phyloP scores from a whole-genome alignment of 2,797 vertebrate species.

The Semotilus atromaculatus region DNA sequence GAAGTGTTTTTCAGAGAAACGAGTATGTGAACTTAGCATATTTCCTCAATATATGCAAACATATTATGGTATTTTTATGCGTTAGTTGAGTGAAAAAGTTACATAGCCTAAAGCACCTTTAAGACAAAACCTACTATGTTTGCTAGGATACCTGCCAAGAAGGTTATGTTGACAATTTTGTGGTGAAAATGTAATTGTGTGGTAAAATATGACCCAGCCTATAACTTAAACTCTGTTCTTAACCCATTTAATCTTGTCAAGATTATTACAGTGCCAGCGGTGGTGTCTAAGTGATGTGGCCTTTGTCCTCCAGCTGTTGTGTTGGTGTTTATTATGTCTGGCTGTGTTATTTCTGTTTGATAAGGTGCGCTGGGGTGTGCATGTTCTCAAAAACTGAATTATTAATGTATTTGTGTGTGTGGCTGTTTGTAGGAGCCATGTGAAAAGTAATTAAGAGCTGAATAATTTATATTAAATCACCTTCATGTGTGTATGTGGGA shows the following conservation, averaged over 20 bases:
- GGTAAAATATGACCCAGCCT: background rate
- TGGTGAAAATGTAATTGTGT: background rate
- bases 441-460: slow-evolving; percentile 74
- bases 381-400: slow-evolving; percentile 91
- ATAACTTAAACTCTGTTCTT: background rate
- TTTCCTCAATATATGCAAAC: too few relatives aligned
- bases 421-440: slow-evolving; percentile 51
- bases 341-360: slow-evolving; percentile 31
- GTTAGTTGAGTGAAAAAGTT: too few relatives aligned
- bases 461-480: slow-evolving; percentile 84
- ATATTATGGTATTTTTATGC: too few relatives aligned
- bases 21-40: too few relatives aligned
- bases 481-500: slow-evolving; percentile 29
- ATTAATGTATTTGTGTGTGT: slow-evolving; percentile 76
- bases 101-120: too few relatives aligned
- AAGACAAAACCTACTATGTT: too few relatives aligned
- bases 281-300: background rate
- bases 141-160: too few relatives aligned
- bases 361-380: slow-evolving; percentile 63
- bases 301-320: slow-evolving; percentile 31
- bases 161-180: too few relatives aligned
- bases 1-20: too few relatives aligned
- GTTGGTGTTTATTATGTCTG: slow-evolving; percentile 29
- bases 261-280: slow-evolving; percentile 12
- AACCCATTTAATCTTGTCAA: background rate